Evolutionary conservation across 2,113 vertebrate genomes (phyloP), one percentile per base, ranked within the genome.

Genomic region (Galbula dea): DNA sequence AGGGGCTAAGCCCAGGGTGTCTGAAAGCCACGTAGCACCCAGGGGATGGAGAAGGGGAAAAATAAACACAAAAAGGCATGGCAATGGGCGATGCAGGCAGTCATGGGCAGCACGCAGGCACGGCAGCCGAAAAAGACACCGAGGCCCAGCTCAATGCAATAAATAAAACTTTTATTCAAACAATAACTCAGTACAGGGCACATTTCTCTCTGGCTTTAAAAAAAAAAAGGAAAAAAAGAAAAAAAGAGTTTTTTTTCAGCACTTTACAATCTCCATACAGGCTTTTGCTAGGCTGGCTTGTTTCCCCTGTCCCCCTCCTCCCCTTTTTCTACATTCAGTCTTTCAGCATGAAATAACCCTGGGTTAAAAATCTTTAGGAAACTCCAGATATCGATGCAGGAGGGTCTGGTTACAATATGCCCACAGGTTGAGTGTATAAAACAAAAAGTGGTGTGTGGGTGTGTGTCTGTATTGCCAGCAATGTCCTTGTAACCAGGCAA

Each of bases 131-230:
- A 97, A 94, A 85, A 98, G 95, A 95, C 71, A 63, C 96, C 88
- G 83, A 96, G 80, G 92, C 96, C 96, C 97, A 94, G 94, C 96
- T 98, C 85, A 83, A 93, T 98, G 97, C 97, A 97, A 98, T 97
- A 98, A 98, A 98, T 98, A 98, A 98, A 98, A 98, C 97, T 98
- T 98, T 98, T 98, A 98, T 98, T 98, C 97, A 95, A 98, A 98
- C 97, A 95, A 67, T 88, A 86, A 98, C 97, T 95, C 96, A 95
- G 96, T 94, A 98, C 98, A 98, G 97, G 97, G 97, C 98, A 98
- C 97, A 96, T 95, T 93, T 97, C 94, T 96, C 90, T 96, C 97
- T 94, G 82, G 90, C 90, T 96, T 88, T 94, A 92, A 80, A 95
- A 92, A 95, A 96, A 75, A 61, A 36, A 36, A 32, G 11, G n/a